Base-by-base conservation (phyloP, 1,140 invertebrate species). In the Saccostrea cuccullata region DNA sequence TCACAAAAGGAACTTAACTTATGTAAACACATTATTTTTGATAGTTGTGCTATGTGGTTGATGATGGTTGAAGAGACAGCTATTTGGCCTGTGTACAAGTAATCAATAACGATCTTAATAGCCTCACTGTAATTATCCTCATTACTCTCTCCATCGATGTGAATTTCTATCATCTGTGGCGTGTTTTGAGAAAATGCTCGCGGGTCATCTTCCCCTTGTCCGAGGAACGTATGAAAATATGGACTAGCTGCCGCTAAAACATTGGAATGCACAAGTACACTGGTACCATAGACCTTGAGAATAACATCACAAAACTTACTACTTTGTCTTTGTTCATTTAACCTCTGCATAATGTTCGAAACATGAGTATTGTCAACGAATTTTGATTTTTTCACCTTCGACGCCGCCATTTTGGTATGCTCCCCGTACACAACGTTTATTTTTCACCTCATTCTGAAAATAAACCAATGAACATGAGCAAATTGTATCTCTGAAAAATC, bases 211-310 rank as follows among this genome's bases (percentile, higher is more conserved):
- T 92, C 88, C 6, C 91, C 91, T 13, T 89, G 87, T n/a, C 93
- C 91, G 17, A 95, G 91, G 67, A 95, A 92, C 12, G 92, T 90
- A 82, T 92, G 91, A 84, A 95, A 94, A 92, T 95, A 95, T 2
- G 94, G 93, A 90, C 94, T 95, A 58, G 93, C 93, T 17, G 94
- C 92, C 9, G 94, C 93, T 40, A 95, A 85, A 55, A 95, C 92
- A 88, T 94, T 95, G n/a, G 95, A 95, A 92, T 95, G 95, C 20
- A 94, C 94, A 90, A 85, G 92, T 55, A 95, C 92, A 60, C 93
- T 91, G 40, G 92, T 90, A 86, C 91, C 93, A 83, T 91, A 93
- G 17, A 95, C 93, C 88, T 93, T 92, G 4, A 95, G 90, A 84
- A 94, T 89, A 36, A 95, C 94, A 92, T 95, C 95, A 90, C 95